Evolutionary conservation across 2,113 vertebrate genomes (phyloP).

Genomic region (Pionites leucogaster): DNA sequence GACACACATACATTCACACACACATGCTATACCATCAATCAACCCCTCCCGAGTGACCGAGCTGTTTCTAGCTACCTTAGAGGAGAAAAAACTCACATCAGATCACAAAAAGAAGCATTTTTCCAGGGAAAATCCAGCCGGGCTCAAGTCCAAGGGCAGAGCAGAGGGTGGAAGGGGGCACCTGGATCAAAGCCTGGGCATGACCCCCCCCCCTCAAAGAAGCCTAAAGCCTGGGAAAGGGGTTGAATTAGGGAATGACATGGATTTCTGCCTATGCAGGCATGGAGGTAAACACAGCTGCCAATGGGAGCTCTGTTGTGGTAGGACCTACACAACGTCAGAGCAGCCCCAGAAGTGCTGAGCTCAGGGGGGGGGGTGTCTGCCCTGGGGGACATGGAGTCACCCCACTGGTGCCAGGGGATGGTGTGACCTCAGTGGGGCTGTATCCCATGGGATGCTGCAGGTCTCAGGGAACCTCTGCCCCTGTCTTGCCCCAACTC

Average conservation of each 20-base stretch:
- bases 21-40: fast-evolving
- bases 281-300: conserved; percentile 20
- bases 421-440: fast-evolving
- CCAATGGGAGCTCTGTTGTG: neutral
- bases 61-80: neutral
- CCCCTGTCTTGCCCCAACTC: fast-evolving
- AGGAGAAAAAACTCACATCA: neutral
- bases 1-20: neutral
- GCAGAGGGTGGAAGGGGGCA: neutral
- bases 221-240: neutral
- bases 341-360: neutral
- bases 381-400: neutral
- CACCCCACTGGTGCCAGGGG: fast-evolving
- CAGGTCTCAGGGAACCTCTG: neutral
- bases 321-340: neutral
- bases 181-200: fast-evolving
- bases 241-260: fast-evolving
- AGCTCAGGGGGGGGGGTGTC: neutral
- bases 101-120: neutral
- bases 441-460: fast-evolving
- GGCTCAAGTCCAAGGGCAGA: neutral
- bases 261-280: neutral
- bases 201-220: neutral
- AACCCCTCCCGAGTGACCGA: neutral
- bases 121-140: neutral